Evolutionary conservation across 2,113 vertebrate species (phyloP).

Genomic region (Carassius carassius): DNA sequence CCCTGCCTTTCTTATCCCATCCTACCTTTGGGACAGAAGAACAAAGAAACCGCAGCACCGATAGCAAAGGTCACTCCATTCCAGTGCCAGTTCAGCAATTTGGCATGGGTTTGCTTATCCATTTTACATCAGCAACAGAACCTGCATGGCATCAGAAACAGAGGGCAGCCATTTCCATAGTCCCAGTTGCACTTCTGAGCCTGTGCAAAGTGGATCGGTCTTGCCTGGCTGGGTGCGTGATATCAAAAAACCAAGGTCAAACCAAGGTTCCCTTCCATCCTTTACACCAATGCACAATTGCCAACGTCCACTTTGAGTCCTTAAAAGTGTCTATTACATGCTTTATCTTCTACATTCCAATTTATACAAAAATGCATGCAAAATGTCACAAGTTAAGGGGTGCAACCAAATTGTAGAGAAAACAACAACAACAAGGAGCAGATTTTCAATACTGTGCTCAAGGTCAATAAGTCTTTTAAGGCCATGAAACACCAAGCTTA

Average conservation of each 20-base stretch:
- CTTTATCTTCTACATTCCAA: not conserved
- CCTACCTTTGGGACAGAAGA: constrained; percentile 50
- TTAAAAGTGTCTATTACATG: not conserved
- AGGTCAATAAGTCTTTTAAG: not conserved
- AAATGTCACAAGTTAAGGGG: not conserved
- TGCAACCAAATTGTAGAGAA: not conserved
- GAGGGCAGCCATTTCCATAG: constrained; percentile 38
- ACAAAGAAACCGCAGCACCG: constrained; percentile 64
- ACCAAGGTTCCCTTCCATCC: constrained; percentile 8
- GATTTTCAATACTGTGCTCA: not conserved
- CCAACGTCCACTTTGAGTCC: not conserved
- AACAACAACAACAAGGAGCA: not conserved
- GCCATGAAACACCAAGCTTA: not conserved
- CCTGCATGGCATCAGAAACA: constrained; percentile 60
- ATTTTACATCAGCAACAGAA: constrained; percentile 65
- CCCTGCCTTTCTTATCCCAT: constrained; percentile 57
- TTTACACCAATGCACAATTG: not conserved
- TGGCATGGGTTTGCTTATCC: constrained; percentile 61
- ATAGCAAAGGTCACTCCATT: constrained; percentile 70
- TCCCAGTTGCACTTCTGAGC: constrained; percentile 49
- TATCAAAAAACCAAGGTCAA: constrained; percentile 58
- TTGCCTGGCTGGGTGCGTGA: constrained; percentile 44
- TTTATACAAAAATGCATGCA: not conserved
- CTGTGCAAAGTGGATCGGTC: constrained; percentile 49
- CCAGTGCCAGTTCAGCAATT: constrained; percentile 51